phyloP scores from a whole-genome alignment of 2,113 vertebrate genomes.

The Lota lota region DNA sequence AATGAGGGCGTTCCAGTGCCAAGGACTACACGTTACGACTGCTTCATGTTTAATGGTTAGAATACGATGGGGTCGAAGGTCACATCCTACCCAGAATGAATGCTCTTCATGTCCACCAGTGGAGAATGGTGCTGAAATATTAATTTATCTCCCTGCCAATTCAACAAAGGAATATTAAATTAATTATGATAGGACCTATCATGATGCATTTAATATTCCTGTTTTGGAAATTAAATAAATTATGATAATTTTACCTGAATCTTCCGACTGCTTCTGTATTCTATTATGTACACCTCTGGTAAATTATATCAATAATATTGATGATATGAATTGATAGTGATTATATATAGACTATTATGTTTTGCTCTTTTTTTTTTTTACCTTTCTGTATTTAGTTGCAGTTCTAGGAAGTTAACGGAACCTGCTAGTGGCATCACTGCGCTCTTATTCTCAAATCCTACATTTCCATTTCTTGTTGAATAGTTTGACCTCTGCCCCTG shows the following conservation, averaged over 20 bases:
- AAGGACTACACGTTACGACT: too few species aligned
- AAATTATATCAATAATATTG: too few species aligned
- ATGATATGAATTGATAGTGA: too few species aligned
- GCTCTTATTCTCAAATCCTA: slow-evolving; percentile 7
- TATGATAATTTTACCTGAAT: background rate
- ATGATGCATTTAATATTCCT: too few species aligned
- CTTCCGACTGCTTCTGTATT: background rate
- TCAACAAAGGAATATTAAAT: slow-evolving; percentile 44
- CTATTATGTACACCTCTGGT: too few species aligned
- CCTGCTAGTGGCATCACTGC: too few species aligned
- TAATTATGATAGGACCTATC: slow-evolving; percentile 9
- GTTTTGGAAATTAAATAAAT: too few species aligned
- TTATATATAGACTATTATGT: background rate
- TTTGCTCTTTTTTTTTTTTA: background rate
- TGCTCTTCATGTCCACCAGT: slow-evolving; percentile 52
- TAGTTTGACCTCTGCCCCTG: slow-evolving; percentile 34
- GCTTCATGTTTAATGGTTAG: slow-evolving; percentile 91
- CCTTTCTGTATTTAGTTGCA: background rate
- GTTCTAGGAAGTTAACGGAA: too few species aligned
- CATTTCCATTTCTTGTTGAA: slow-evolving; percentile 32
- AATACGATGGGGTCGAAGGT: slow-evolving; percentile 63
- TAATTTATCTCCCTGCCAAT: slow-evolving; percentile 47
- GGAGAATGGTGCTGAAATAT: slow-evolving; percentile 65
- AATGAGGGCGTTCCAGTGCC: too few species aligned
- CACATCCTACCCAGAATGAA: slow-evolving; percentile 76